Conservation (phyloP, 2,797 vertebrate species). For the Selene dorsalis region DNA sequence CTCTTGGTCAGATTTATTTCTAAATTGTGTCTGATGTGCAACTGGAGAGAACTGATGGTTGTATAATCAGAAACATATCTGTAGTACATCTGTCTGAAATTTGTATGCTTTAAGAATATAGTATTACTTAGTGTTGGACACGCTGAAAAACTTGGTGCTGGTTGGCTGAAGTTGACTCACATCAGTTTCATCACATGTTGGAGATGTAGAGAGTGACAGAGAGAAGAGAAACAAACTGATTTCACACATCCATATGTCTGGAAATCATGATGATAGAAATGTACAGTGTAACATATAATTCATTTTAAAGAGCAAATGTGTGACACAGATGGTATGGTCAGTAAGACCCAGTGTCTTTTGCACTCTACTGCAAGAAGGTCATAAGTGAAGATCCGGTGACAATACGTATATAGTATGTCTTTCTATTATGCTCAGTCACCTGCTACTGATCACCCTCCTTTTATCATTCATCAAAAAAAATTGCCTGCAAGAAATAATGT, state of each 20-base stretch:
- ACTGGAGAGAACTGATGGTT: conserved; percentile 11
- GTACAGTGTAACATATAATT: neutral
- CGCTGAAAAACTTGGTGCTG: conserved; percentile 9
- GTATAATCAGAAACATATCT: conserved; percentile 54
- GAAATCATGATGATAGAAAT: neutral
- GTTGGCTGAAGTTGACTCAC: conserved; percentile 8
- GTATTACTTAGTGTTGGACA: conserved; percentile 17
- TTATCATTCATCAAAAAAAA: neutral
- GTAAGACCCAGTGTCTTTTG: neutral
- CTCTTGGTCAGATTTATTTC: conserved; percentile 22
- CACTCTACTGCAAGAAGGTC: neutral
- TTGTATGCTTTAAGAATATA: conserved; percentile 21
- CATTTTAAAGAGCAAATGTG: neutral
- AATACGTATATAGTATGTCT: too few relatives aligned
- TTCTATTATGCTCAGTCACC: neutral
- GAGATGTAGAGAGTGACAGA: conserved; percentile 2
- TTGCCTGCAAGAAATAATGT: neutral
- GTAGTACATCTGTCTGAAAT: conserved; percentile 45
- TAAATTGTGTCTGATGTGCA: conserved; percentile 23
- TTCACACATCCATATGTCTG: neutral
- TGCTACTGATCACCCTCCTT: neutral
- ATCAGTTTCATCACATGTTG: neutral
- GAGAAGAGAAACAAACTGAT: neutral
- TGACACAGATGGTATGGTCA: neutral
- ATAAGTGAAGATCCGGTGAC: neutral